Evolutionary conservation across 2,797 vertebrate genomes (phyloP), one percentile per base, ranked within the genome.

Genomic region (Periophthalmus magnuspinnatus): DNA sequence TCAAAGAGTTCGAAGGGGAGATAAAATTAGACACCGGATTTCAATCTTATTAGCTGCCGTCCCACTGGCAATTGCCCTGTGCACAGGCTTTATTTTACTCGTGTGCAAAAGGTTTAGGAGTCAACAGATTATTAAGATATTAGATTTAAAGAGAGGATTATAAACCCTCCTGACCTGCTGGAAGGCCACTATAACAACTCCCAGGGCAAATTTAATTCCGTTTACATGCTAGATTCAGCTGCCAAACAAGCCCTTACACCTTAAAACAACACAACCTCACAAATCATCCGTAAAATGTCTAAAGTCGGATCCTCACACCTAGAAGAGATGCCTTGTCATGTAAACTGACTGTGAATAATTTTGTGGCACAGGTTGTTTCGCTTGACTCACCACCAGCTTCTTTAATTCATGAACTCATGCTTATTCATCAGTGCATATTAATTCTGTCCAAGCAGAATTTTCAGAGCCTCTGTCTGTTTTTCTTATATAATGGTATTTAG

Each of bases 1-100:
- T 77, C 54, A n/a, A 58, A 78, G 81, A 82, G 70, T 70, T 64
- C 79, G 82, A 82, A 80, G 76, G 70, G 68, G 55, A 80, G 86
- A 81, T 86, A 70, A 84, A 91, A 90, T 88, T 91, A 89, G 88
- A 87, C 3, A 19, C 58, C 66, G 69, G 74, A 78, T 71, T 89
- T 82, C 75, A 88, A 89, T 89, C 87, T 88, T 84, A 89, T 88
- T 88, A 90, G 73, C 80, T 65, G 63, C 21, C 75, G 70, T 87
- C 86, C 76, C 76, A 77, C 48, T 74, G 72, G 86, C 83, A 72
- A 69, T 87, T 80, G 81, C 80, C 81, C 68, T 79, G 73, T 79
- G 61, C 64, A 22, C 69, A 0, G 6, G 59, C 69, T 76, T 78
- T 22, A 6, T 36, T 78, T 14, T 67, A 21, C 34, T 47, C 63